Conservation (phyloP, 1,140 invertebrate genomes). For the Caenorhabditis brenneri region DNA sequence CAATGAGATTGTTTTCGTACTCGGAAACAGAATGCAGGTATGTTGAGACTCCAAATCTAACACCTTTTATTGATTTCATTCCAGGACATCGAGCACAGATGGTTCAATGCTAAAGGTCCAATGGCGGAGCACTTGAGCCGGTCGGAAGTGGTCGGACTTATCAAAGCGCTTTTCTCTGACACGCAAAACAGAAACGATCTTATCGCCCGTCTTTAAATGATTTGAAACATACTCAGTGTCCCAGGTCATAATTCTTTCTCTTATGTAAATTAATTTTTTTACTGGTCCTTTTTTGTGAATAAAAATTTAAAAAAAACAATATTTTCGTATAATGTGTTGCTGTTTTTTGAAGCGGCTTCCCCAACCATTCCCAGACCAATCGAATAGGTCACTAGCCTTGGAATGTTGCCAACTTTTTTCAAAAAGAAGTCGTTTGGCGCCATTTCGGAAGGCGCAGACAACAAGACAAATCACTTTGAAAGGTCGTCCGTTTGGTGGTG, state of each 20-base stretch:
- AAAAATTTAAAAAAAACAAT: neutral
- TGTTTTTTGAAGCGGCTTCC: too few species aligned
- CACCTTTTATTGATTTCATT: neutral
- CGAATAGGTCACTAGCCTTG: neutral
- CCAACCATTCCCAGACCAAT: too few species aligned
- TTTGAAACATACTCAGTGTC: neutral
- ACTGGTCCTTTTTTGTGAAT: conserved; percentile 21
- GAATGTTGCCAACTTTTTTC: conserved; percentile 21
- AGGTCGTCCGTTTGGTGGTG: neutral
- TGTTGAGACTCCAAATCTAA: neutral
- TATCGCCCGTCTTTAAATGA: neutral
- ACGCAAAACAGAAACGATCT: neutral
- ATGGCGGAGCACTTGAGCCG: conserved; percentile 15
- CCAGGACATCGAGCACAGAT: conserved; percentile 7
- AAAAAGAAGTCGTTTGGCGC: conserved; percentile 1
- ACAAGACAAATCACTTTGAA: neutral
- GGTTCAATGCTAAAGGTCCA: conserved; percentile 20
- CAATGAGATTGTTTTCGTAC: conserved; percentile 9
- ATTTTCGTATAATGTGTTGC: neutral
- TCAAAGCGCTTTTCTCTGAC: conserved; percentile 8
- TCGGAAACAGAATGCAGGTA: conserved; percentile 31
- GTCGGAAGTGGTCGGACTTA: conserved; percentile 13
- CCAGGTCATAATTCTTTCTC: neutral
- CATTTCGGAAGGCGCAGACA: neutral
- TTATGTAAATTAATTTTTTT: neutral